Percentiles rank a stretch among this genome's conserved stretches.
phyloP scores from a whole-genome alignment of 1,140 invertebrate species.

The Sycobia sp. region DNA sequence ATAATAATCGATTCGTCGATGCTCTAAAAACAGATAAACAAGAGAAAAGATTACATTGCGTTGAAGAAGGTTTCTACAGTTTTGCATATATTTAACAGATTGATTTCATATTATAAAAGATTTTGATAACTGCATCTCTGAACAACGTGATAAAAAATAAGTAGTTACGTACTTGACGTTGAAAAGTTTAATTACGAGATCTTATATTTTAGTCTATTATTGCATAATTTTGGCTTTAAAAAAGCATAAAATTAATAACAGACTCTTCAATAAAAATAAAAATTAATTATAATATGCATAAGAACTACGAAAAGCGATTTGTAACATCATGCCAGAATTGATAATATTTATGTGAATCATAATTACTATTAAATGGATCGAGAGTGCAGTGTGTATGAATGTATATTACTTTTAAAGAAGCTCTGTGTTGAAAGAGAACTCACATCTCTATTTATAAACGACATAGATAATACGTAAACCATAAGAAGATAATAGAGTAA shows the following conservation, averaged over 20 bases:
- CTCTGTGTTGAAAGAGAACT: conserved; percentile 37
- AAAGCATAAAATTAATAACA: conserved; percentile 7
- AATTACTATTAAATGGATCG: conserved; percentile 34
- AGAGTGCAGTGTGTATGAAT: conserved; percentile 32
- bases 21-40: conserved; percentile 8
- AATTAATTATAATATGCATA: conserved; percentile 23
- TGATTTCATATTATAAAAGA: conserved; percentile 8
- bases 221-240: conserved; percentile 13
- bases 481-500: conserved; percentile 37
- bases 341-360: conserved; percentile 40
- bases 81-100: conserved; percentile 7
- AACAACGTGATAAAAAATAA: conserved; percentile 1
- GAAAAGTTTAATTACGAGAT: neutral
- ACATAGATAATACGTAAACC: conserved; percentile 46
- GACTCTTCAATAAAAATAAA: conserved; percentile 13
- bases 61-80: neutral
- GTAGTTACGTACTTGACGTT: conserved; percentile 6
- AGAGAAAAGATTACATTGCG: conserved; percentile 4
- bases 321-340: conserved; percentile 33
- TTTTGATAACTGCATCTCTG: conserved; percentile 11
- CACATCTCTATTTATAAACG: conserved; percentile 44
- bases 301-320: conserved; percentile 31
- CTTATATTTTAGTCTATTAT: conserved; percentile 6
- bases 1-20: conserved; percentile 14
- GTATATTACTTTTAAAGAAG: conserved; percentile 46